Evolutionary conservation across 2,888 invertebrate genomes (phyloP), one percentile per base, ranked within the genome.

Genomic region (Rhimphoctona megacephalus): DNA sequence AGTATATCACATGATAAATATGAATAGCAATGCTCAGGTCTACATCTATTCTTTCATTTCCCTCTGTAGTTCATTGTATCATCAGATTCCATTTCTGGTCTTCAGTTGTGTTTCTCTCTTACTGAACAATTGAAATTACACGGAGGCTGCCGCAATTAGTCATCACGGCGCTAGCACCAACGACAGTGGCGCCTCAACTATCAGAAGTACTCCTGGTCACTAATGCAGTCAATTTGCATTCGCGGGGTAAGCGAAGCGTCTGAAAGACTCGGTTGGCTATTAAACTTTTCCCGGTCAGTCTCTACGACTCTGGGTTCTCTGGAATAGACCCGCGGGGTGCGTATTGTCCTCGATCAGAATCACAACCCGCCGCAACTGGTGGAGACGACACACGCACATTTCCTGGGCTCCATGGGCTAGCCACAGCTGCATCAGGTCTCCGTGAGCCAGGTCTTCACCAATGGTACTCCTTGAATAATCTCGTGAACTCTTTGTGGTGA

Each of bases 381-480:
- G 25, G 39, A 66, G 30, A 25, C 80, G 74, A 78, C 85, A 81
- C 80, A 88, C 87, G 85, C 81, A 81, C 85, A 77, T 87, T 76
- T 76, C 76, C 39, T 54, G 66, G 49, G 19, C 70, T 67, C 22
- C 49, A 72, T 77, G 64, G 57, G 66, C 66, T 30, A 43, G 46
- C 43, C 25, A 25, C 77, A 52, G 77, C 66, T 77, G 61, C 25
- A 46, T 43, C 57, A 43, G 57, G 33, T 74, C 57, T 22, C 19
- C 69, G 69, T 66, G 64, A 36, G 77, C 36, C 76, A 43, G 70
- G 11, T 46, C 64, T 52, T 74, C 77, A 76, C 85, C 87, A 76
- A 79, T 85, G 82, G 82, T 86, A 30, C 61, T 61, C 61, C 87
- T 88, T 83, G 73, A 90, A 89, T 90, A 90, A 90, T 90, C 89